Evolutionary conservation across 1,140 invertebrate species (phyloP), one percentile per base, ranked within the genome.

Genomic region (Zaprionus lachaisei): DNA sequence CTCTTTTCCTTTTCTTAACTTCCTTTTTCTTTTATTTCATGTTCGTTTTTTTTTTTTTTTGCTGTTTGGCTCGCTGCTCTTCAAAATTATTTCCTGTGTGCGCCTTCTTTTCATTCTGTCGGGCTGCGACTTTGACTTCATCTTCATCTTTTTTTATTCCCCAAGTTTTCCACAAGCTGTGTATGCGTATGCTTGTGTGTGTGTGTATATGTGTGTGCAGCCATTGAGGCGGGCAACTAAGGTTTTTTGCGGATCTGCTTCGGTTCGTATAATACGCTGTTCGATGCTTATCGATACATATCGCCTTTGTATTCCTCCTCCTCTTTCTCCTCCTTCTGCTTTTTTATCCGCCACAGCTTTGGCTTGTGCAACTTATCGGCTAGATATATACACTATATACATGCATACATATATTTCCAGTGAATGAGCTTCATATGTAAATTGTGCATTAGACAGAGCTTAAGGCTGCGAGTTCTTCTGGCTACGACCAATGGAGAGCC

Each of bases 61-160:
- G 7, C 61, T 37, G 60, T 38, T 60, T 72, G 49, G 38, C 51
- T 73, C 37, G 49, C 71, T 74, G 44, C 47, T 63, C 44, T 61
- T 64, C 51, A 63, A 62, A 67, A 73, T 60, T 67, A 74, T 72
- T 86, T 80, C 56, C 73, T 85, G 76, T 83, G 76, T 54, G 62
- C 38, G 55, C 37, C 62, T 66, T 66, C 54, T 51, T 58, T 66
- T 49, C 38, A 66, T 66, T 66, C 55, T 65, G 51, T 20, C 55
- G 34, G 49, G 14, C 49, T 63, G 22, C 28, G 12, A 62, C 49
- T 54, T 49, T 38, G 24, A 37, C 57, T 34, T 51, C 26, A 31
- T 37, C 61, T 63, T 11, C 28, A 14, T 26, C 2, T 34, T 15
- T 51, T 54, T 70, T 70, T 47, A 20, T 56, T 22, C 20, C 26